Percentiles rank a stretch among this genome's conserved stretches.
These are phyloP conservation scores for Nicator chloris DNA, from an alignment of 2,113 vertebrate species.

Conservation along the genomic window DNA sequence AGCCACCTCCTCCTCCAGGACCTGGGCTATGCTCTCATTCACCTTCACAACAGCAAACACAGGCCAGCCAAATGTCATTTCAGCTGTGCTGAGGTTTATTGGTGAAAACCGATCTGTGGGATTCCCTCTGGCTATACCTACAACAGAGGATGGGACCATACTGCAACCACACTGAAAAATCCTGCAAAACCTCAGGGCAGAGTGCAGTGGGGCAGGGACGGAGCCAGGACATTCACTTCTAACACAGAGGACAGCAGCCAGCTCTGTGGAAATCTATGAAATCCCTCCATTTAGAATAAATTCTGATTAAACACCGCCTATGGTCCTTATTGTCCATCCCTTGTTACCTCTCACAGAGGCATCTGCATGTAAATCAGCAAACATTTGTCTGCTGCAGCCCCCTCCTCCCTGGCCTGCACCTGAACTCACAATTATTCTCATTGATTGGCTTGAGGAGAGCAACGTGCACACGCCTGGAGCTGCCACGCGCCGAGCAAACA, in stretches of 20 bases:
- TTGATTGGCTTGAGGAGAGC: conserved; percentile 43
- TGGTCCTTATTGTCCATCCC: background rate
- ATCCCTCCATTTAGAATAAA: conserved; percentile 6
- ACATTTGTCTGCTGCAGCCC: conserved; percentile 10
- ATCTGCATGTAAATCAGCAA: background rate
- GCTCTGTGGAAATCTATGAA: conserved; percentile 6
- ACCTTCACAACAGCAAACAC: background rate
- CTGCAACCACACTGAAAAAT: fast-evolving
- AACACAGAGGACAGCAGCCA: background rate
- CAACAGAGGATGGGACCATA: background rate
- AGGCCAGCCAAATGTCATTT: background rate
- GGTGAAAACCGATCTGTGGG: background rate
- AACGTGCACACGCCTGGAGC: background rate
- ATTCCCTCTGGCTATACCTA: background rate
- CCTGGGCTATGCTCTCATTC: background rate
- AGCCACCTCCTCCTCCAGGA: background rate
- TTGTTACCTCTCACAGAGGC: background rate
- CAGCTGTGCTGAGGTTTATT: background rate
- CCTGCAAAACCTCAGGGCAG: background rate
- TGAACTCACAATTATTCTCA: conserved; percentile 30
- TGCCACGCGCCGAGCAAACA: background rate
- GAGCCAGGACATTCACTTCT: background rate
- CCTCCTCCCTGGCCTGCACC: background rate
- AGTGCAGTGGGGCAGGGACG: background rate
- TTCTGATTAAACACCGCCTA: conserved; percentile 31